Base-by-base conservation (phyloP, 2,113 vertebrate genomes). In the Synodontis membranacea region DNA sequence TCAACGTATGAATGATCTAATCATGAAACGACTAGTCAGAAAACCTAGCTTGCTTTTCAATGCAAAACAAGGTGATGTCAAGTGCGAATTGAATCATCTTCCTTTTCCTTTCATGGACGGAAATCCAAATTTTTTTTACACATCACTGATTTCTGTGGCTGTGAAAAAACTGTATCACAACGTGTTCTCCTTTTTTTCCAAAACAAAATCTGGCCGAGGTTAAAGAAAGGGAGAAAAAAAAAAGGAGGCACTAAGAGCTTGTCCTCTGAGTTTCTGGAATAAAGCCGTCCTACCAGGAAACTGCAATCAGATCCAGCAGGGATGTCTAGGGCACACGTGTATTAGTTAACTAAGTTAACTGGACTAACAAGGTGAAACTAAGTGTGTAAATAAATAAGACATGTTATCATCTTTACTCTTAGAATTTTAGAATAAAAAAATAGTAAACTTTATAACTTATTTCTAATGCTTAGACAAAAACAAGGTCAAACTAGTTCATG, bases 241-340 rank as follows among this genome's bases (percentile, higher is more conserved):
- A 46, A 25, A 12, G 28, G 1, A 10, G 34, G 84, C 4, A 28
- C 14, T 12, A 17, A 72, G 39, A 81, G 52, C 4, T 81, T n/a
- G 50, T 72, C 9, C 54, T 82, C 64, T 15, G 68, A 82, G 54
- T 10, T 82, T 52, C 68, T 50, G 42, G 52, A 86, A 81, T 39
- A 2, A 21, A 39, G 28, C 19, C 4, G 1, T 56, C 25, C 14
- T 86, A n/a, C 68, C 70, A 86, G 66, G 78, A 84, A 80, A n/a
- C 75, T 72, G 85, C 8, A 84, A 82, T 70, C 34, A 48, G 46
- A 89, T 89, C 37, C 78, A 82, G 75, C 56, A 68, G 28, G 25
- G 74, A 48, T 31, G 52, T 42, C 28, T 4, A 10, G 37, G 34
- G 62, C 4, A 19, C 25, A 80, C 21, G 14, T 80, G 60, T 31